These are phyloP conservation scores for Hanleya hanleyi DNA, from an alignment of 2,888 invertebrate genomes.

Conservation along the genomic window DNA sequence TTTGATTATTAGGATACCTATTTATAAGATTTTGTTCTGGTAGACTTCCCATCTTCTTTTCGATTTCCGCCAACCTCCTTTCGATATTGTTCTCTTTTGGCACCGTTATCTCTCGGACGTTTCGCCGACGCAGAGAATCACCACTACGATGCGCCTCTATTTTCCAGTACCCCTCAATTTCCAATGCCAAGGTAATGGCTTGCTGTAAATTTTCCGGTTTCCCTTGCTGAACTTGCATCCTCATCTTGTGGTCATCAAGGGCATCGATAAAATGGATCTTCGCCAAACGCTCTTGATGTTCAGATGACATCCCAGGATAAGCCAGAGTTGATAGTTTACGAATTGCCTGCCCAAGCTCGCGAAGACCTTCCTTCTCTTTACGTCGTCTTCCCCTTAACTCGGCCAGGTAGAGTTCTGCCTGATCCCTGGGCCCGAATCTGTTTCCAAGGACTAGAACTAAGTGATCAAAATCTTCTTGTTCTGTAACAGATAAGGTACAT, in stretches of 20 bases:
- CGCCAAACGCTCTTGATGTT: not conserved
- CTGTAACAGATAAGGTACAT: not conserved
- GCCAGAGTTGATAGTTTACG: not conserved
- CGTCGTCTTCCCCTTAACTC: not conserved
- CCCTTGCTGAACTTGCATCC: not conserved
- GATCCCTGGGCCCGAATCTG: not conserved
- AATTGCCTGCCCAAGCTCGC: not conserved
- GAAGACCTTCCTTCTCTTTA: not conserved
- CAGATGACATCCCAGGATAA: not conserved
- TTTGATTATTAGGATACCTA: too few relatives aligned
- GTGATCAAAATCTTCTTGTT: not conserved
- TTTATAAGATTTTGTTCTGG: too few relatives aligned
- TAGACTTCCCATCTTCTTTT: too few relatives aligned
- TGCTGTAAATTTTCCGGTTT: too few relatives aligned
- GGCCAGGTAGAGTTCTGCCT: not conserved
- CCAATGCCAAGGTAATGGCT: too few relatives aligned
- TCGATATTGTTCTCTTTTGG: too few relatives aligned
- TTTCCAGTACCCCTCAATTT: too few relatives aligned
- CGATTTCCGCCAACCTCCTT: too few relatives aligned
- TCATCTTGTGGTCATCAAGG: not conserved
- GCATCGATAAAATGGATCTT: not conserved
- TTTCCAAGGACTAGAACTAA: not conserved
- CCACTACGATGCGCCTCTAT: not conserved
- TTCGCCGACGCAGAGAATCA: not conserved
- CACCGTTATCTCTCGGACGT: not conserved